phyloP scores from a whole-genome alignment of 2,113 vertebrate species.

The Aptenodytes patagonicus region DNA sequence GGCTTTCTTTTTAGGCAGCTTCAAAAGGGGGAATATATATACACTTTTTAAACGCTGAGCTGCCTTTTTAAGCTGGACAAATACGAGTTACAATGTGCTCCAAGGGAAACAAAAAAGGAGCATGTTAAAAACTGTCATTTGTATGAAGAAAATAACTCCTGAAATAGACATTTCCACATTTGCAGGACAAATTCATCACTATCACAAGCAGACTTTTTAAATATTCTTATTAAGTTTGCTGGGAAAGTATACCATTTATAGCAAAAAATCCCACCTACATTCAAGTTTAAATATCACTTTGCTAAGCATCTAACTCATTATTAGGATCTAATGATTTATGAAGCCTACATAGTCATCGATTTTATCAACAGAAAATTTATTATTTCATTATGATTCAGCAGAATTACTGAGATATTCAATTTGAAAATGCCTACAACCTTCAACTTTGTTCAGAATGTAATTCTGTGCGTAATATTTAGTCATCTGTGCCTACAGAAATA shows the following conservation, averaged over 20 bases:
- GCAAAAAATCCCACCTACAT: neutral
- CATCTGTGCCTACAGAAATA: neutral
- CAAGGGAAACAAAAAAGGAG: slow-evolving; percentile 36
- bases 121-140: slow-evolving; percentile 18
- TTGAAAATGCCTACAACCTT: neutral
- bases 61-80: slow-evolving; percentile 38
- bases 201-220: neutral
- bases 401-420: neutral
- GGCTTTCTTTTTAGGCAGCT: slow-evolving; percentile 37
- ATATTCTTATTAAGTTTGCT: neutral
- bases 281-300: neutral
- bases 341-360: neutral
- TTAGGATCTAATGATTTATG: neutral
- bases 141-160: neutral
- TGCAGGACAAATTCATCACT: neutral
- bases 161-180: neutral
- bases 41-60: neutral
- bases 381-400: neutral
- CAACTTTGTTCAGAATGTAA: neutral
- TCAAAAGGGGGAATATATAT: neutral
- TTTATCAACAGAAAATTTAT: neutral
- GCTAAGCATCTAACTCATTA: neutral
- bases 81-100: neutral
- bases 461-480: neutral
- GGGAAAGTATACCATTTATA: neutral